Percentiles rank a stretch among this genome's conserved stretches.
Evolutionary conservation across 2,797 vertebrate genomes (phyloP).

Genomic region (Lacerta bilineata): DNA sequence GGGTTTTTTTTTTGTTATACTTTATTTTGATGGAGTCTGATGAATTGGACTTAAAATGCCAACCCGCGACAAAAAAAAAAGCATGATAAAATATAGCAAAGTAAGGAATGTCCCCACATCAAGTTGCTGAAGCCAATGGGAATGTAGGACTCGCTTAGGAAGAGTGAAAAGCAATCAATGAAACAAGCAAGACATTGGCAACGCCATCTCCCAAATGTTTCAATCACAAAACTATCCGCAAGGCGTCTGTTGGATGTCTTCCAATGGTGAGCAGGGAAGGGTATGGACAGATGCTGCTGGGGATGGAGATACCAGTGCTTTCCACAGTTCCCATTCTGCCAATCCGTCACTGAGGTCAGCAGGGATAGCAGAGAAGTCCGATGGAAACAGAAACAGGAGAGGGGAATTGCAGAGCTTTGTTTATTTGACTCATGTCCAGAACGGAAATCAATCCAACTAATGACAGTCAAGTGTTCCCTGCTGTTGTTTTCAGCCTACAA

Average conservation of each 20-base stretch:
- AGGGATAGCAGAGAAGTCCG: too few species aligned
- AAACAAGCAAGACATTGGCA: conserved; percentile 57
- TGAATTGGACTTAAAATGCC: conserved; percentile 58
- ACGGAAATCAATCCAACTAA: too few species aligned
- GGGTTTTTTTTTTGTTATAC: conserved; percentile 12
- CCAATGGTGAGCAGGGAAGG: too few species aligned
- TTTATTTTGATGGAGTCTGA: conserved; percentile 53
- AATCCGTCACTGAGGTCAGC: too few species aligned
- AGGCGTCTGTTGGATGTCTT: conserved; percentile 48
- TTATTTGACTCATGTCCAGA: too few species aligned
- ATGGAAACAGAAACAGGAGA: too few species aligned
- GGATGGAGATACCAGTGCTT: too few species aligned
- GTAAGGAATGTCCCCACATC: conserved; percentile 34
- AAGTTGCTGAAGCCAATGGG: background rate
- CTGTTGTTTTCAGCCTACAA: too few species aligned
- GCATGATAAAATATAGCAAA: conserved; percentile 27
- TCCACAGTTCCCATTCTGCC: too few species aligned
- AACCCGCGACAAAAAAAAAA: conserved; percentile 45
- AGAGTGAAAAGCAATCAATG: background rate
- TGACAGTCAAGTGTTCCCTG: too few species aligned
- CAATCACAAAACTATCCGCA: conserved; percentile 49
- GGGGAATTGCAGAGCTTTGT: too few species aligned
- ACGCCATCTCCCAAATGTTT: conserved; percentile 47
- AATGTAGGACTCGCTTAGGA: background rate
- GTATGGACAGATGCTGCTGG: too few species aligned